Percentiles rank a stretch among this genome's conserved stretches.
phyloP scores from a whole-genome alignment of 2,113 vertebrate genomes.

The Corydoras maculifer region DNA sequence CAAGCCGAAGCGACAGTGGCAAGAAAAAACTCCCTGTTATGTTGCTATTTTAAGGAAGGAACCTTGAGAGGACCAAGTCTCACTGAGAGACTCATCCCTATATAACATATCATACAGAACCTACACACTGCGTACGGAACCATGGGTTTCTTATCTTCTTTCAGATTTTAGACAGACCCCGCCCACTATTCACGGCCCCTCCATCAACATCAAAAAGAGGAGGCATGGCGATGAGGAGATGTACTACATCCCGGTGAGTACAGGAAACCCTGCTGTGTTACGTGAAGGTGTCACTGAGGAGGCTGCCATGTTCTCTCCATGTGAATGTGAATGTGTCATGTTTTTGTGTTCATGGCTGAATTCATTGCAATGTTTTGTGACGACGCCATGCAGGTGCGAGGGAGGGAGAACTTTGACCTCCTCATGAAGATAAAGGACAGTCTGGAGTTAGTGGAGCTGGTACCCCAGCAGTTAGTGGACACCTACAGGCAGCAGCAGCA shows the following conservation, averaged over 20 bases:
- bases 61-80: no score
- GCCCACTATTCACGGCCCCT: conserved; percentile 72
- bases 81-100: no score
- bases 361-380: conserved; percentile 8
- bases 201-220: conserved; percentile 79
- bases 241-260: conserved; percentile 89
- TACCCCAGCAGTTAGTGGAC: conserved; percentile 85
- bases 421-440: conserved; percentile 97
- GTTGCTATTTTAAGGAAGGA: no score
- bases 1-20: no score
- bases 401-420: conserved; percentile 93
- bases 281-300: no score
- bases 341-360: not conserved
- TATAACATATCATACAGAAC: no score
- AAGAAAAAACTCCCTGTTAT: no score
- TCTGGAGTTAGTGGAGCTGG: conserved; percentile 88
- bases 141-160: conserved; percentile 2
- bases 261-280: not conserved
- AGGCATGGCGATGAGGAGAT: conserved; percentile 88
- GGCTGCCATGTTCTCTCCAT: no score
- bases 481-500: conserved; percentile 95
- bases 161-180: conserved; percentile 92
- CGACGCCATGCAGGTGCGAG: conserved; percentile 73
- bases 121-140: not conserved
- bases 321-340: no score